Evolutionary conservation across 2,113 vertebrate genomes (phyloP).

Genomic region (Genyomyrus donnyi): DNA sequence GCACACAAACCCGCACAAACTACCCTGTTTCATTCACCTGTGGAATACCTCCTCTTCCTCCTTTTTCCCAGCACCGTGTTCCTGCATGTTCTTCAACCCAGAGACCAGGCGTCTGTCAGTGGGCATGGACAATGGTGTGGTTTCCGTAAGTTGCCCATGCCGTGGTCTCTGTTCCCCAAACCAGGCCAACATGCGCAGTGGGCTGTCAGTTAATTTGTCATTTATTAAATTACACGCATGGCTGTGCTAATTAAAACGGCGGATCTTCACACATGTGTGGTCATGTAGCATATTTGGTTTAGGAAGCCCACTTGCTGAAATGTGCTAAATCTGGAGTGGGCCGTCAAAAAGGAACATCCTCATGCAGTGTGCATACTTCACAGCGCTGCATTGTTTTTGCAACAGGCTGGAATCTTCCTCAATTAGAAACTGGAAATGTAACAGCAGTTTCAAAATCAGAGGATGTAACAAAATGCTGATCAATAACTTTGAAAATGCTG

Average conservation of each 20-base stretch:
- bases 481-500: not conserved
- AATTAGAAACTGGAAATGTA: not conserved
- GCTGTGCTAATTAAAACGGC: not conserved
- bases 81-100: conserved; percentile 96
- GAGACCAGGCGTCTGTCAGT: conserved; percentile 94
- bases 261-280: not conserved
- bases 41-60: not conserved
- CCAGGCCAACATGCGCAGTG: not conserved
- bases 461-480: not conserved
- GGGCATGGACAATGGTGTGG: conserved; percentile 88
- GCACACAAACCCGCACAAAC: not conserved
- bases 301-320: not conserved
- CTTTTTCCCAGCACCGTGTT: conserved; percentile 76
- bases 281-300: not conserved
- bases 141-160: conserved; percentile 78
- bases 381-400: not conserved
- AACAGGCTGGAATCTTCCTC: not conserved
- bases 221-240: not conserved
- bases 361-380: not conserved
- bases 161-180: not conserved
- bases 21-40: not conserved
- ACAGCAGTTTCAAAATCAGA: not conserved
- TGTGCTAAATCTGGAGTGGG: not conserved
- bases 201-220: not conserved
- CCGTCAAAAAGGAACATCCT: not conserved